These are phyloP conservation scores for Gadus macrocephalus DNA, from an alignment of 2,113 vertebrate species.

Conservation along the genomic window DNA sequence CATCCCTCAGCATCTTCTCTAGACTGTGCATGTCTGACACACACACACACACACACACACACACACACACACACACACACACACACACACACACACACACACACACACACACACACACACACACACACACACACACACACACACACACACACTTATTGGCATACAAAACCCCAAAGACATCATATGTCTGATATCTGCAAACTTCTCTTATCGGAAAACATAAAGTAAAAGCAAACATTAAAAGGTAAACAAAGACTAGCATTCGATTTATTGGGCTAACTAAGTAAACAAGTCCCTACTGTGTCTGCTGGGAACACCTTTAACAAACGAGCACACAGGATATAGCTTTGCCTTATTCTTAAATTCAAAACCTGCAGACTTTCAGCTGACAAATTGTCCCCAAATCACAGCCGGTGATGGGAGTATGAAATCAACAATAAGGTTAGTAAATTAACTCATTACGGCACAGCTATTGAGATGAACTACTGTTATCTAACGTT, in stretches of 20 bases:
- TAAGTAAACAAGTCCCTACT: conserved; percentile 14
- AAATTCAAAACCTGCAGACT: conserved; percentile 18
- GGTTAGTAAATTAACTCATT: no score
- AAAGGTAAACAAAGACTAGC: no score
- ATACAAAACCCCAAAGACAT: background rate
- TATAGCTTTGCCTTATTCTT: conserved; percentile 10
- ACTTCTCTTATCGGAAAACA: background rate
- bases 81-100: conserved; percentile 1
- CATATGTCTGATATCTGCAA: background rate
- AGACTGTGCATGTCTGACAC: conserved; percentile 82
- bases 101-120: conserved; percentile 13
- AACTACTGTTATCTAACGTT: background rate
- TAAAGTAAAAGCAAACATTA: no score
- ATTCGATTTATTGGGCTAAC: background rate
- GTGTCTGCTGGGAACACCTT: conserved; percentile 41
- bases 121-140: conserved; percentile 33
- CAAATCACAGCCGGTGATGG: no score
- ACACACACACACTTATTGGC: conserved; percentile 1
- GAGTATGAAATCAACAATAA: no score
- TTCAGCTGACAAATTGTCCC: no score
- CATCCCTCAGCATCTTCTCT: conserved; percentile 84
- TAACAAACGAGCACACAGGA: conserved; percentile 25
- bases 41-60: conserved; percentile 31
- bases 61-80: conserved; percentile 15
- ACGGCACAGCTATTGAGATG: no score